Evolutionary conservation across 2,797 vertebrate species (phyloP).

Genomic region (Myotis myotis): DNA sequence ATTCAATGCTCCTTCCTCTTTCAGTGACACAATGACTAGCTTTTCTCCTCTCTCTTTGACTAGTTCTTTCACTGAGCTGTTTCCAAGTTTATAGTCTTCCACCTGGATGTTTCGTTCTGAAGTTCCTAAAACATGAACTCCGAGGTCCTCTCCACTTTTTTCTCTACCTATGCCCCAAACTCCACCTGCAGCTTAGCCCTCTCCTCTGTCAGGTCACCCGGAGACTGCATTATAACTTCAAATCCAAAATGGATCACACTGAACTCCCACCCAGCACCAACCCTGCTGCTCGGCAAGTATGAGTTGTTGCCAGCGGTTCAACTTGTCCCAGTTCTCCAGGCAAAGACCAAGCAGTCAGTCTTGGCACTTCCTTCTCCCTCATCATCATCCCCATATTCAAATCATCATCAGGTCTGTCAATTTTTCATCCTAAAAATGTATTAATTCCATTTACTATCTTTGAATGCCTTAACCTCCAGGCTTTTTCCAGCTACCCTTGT

Average conservation of each 20-base stretch:
- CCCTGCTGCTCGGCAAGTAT: too few relatives aligned
- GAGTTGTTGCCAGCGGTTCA: accelerated
- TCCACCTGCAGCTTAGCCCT: not conserved
- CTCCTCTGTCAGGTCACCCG: not conserved
- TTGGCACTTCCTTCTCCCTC: not conserved
- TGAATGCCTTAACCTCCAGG: not conserved
- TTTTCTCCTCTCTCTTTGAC: not conserved
- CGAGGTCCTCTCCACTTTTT: not conserved
- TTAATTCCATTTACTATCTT: not conserved
- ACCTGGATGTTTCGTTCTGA: not conserved
- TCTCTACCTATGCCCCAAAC: not conserved
- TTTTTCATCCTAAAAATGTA: not conserved
- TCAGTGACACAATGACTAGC: not conserved
- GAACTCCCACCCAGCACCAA: too few relatives aligned
- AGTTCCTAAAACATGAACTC: not conserved
- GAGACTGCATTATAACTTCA: not conserved
- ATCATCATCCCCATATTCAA: not conserved
- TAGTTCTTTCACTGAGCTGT: not conserved
- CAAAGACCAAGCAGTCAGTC: not conserved
- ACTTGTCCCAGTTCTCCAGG: accelerated
- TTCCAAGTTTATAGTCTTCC: not conserved
- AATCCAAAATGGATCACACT: not conserved
- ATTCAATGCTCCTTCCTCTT: accelerated
- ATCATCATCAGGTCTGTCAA: not conserved
- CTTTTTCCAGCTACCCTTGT: not conserved